Evolutionary conservation across 2,113 vertebrate species (phyloP), one percentile per base, ranked within the genome.

Genomic region (Phyllostomus hastatus): DNA sequence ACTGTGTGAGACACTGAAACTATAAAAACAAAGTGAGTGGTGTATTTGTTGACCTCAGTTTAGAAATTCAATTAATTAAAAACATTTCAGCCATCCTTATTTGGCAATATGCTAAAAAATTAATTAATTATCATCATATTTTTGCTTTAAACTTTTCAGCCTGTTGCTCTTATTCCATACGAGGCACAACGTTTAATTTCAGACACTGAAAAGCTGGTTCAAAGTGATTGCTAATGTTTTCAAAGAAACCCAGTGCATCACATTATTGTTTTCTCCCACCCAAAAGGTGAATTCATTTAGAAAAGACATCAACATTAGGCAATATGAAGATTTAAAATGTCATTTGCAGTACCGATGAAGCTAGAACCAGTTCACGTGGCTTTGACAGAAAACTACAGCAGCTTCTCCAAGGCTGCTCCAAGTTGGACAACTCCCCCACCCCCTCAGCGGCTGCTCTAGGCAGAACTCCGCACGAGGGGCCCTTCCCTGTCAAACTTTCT

Each of bases 1-100:
- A 82, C 28, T 79, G 3, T 78, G 24, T 26, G 15, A 82, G 38
- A 79, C 61, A 79, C 1, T 50, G 38, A 87, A 90, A 80, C 48
- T 80, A 79, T 64, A 54, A 66, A 28, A 89, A 57, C 26, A 80
- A 75, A 88, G 67, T 52, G 3, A 66, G 66, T 38, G 7, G 17
- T n/a, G 46, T 15, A 69, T 61, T 84, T 82, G 31, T 82, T 95
- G 75, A 89, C 52, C 82, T 96, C 69, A 64, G 86, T 89, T 96
- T 88, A 93, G 43, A 95, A 93, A 81, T 59, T 90, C 38, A 94
- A 85, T 80, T 67, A 86, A 86, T 86, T 73, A 83, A 80, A 96
- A 94, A 54, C 7, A 88, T 26, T 28, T 28, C 7, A 89, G 10
- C 3, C 75, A 69, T 88, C 72, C 4, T 79, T 85, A 67, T 61